phyloP scores from a whole-genome alignment of 2,888 invertebrate species.

The Quadroppia sp. region DNA sequence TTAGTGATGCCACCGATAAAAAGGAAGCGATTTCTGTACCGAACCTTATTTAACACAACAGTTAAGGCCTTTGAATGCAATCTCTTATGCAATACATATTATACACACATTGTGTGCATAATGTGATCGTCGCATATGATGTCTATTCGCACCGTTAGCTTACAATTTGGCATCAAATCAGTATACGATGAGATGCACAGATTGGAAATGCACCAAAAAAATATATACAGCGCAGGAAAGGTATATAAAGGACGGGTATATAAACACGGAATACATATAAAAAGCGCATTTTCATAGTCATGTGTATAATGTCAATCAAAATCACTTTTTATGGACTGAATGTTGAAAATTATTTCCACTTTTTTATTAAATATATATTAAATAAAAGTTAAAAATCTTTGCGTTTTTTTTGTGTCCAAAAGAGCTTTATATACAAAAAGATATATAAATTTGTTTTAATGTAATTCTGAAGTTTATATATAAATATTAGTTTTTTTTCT shows the following conservation, averaged over 20 bases:
- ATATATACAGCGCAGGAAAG: too few species aligned
- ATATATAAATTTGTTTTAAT: too few species aligned
- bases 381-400: background rate
- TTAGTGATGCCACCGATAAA: conserved; percentile 12
- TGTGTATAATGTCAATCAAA: conserved; percentile 15
- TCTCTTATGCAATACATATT: background rate
- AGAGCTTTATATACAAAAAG: too few species aligned
- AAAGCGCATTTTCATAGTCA: background rate
- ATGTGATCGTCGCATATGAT: conserved; percentile 1
- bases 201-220: too few species aligned
- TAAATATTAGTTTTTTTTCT: too few species aligned
- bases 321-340: conserved; percentile 8
- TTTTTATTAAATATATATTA: too few species aligned
- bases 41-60: background rate
- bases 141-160: background rate
- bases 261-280: background rate
- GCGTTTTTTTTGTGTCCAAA: background rate
- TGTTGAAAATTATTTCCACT: background rate
- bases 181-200: too few species aligned
- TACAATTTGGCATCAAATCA: background rate
- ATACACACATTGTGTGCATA: background rate
- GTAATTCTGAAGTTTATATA: too few species aligned
- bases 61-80: background rate
- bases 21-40: conserved; percentile 7
- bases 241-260: too few species aligned